Evolutionary conservation across 2,888 invertebrate species (phyloP).

Genomic region (Leptinotarsa haldemani): DNA sequence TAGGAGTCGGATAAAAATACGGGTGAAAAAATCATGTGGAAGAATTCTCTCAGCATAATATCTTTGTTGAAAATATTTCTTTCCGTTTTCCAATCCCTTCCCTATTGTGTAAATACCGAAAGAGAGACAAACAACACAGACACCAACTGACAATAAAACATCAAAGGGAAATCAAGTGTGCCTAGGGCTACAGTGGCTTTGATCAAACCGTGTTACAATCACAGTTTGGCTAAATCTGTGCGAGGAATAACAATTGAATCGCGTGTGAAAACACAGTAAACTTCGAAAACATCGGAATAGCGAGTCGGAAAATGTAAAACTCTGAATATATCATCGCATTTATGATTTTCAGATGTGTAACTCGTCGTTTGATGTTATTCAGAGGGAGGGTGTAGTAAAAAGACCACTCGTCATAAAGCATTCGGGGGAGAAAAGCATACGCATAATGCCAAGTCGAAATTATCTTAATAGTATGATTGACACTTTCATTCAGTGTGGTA

Average conservation of each 20-base stretch:
- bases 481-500: slow-evolving; percentile 59
- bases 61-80: neutral
- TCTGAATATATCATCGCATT: slow-evolving; percentile 37
- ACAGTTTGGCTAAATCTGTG: slow-evolving; percentile 57
- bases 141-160: slow-evolving; percentile 52
- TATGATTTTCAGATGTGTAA: slow-evolving; percentile 38
- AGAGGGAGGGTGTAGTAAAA: slow-evolving; percentile 8
- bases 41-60: neutral
- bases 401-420: slow-evolving; percentile 10
- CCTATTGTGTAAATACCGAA: slow-evolving; percentile 24
- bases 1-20: neutral
- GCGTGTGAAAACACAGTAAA: slow-evolving; percentile 45
- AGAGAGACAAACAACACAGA: slow-evolving; percentile 30
- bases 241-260: slow-evolving; percentile 54
- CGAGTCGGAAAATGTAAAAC: slow-evolving; percentile 33
- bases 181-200: slow-evolving; percentile 56
- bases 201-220: slow-evolving; percentile 61
- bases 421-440: slow-evolving; percentile 45
- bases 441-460: slow-evolving; percentile 55
- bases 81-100: neutral
- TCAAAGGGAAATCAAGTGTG: slow-evolving; percentile 56
- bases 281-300: slow-evolving; percentile 37
- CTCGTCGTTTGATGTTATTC: slow-evolving; percentile 19
- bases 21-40: neutral
- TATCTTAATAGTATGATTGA: slow-evolving; percentile 65